These are phyloP conservation scores for Siphonodentalium dalli DNA, from an alignment of 2,888 invertebrate species.

Conservation along the genomic window DNA sequence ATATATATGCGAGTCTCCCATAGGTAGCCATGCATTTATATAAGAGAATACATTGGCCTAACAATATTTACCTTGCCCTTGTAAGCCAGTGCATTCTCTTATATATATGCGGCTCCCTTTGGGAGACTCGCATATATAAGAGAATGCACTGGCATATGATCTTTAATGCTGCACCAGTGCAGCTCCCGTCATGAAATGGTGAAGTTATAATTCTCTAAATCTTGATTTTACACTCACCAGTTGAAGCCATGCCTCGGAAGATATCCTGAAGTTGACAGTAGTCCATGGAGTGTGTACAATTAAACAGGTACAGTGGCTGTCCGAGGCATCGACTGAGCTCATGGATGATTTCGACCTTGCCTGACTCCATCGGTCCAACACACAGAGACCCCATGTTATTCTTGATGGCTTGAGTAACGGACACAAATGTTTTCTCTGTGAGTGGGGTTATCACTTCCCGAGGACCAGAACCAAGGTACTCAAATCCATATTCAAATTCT, in stretches of 20 bases:
- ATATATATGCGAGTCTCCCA: no score
- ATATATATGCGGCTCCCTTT: no score
- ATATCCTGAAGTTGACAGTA: constrained; percentile 55
- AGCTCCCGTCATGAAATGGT: no score
- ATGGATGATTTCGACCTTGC: constrained; percentile 46
- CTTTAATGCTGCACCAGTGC: no score
- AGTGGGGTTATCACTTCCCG: constrained; percentile 56
- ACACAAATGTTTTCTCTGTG: constrained; percentile 54
- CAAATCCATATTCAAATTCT: constrained; percentile 61
- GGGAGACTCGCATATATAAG: no score
- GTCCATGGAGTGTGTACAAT: constrained; percentile 52
- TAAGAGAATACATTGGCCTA: no score
- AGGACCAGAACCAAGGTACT: constrained; percentile 55
- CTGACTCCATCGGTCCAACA: constrained; percentile 54
- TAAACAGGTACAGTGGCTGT: constrained; percentile 57
- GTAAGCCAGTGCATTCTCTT: no score
- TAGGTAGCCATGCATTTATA: no score
- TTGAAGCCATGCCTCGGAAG: constrained; percentile 58
- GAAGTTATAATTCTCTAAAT: no score
- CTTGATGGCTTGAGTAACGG: constrained; percentile 53
- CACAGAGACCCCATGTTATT: constrained; percentile 50
- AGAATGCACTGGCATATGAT: no score
- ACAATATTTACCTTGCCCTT: no score
- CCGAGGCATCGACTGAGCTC: constrained; percentile 56
- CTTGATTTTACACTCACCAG: constrained; percentile 49